A percentile compares a stretch with the other conserved stretches of the same genome.
Conservation (phyloP, 1,140 invertebrate species). For the Cydia amplana region DNA sequence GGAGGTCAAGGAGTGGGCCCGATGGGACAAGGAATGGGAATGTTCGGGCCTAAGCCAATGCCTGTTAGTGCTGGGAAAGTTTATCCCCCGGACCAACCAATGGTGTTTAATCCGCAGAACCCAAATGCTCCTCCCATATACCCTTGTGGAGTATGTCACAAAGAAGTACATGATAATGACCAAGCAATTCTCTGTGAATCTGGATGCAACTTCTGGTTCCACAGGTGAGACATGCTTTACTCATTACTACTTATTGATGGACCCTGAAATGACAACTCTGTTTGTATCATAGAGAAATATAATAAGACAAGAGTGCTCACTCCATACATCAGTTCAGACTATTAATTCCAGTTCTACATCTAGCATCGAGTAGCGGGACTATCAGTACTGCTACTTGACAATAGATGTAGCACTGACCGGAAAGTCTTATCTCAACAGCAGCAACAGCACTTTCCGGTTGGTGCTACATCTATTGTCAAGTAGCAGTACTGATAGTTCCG, state of each 20-base stretch:
- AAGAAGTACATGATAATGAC: constrained; percentile 99
- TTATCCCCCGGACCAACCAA: constrained; percentile 96
- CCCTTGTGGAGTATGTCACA: constrained; percentile 97
- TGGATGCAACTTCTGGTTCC: constrained; percentile 99
- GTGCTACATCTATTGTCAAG: too few species aligned
- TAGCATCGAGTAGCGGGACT: too few species aligned
- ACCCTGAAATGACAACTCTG: too few species aligned
- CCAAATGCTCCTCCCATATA: constrained; percentile 98
- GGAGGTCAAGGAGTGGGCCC: constrained; percentile 81
- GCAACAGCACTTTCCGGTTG: too few species aligned
- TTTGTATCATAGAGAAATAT: too few species aligned
- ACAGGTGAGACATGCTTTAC: constrained; percentile 83
- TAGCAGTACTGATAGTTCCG: too few species aligned
- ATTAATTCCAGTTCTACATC: too few species aligned
- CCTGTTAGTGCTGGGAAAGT: constrained; percentile 94
- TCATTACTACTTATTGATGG: neutral
- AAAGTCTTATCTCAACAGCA: too few species aligned
- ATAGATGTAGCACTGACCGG: too few species aligned
- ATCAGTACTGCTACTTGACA: too few species aligned
- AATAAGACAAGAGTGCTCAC: too few species aligned
- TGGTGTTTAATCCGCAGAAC: constrained; percentile 99
- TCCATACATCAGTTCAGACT: too few species aligned
- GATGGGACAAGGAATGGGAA: constrained; percentile 82
- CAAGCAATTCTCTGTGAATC: constrained; percentile 99
- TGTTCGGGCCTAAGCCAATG: constrained; percentile 87